Conservation (phyloP, 2,797 vertebrate genomes). For the Muraenolepis orangiensis region DNA sequence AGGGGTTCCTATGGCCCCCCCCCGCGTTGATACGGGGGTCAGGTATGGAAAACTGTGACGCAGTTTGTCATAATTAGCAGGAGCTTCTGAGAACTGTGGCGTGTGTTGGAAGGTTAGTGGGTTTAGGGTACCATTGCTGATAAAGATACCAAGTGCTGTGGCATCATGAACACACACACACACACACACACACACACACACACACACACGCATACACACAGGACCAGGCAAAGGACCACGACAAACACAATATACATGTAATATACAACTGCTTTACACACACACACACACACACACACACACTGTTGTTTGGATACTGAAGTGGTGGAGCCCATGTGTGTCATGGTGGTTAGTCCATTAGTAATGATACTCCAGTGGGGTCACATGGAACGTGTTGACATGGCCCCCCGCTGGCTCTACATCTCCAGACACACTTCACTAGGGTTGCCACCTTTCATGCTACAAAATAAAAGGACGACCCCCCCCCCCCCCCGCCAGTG, state of each 20-base stretch:
- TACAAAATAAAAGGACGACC: no score
- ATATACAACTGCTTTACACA: no score
- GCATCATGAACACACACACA: constrained; percentile 13
- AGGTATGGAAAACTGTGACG: neutral
- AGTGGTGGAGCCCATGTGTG: constrained; percentile 29
- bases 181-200: neutral
- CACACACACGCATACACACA: neutral
- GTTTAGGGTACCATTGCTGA: constrained; percentile 21
- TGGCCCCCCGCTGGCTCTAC: constrained; percentile 28
- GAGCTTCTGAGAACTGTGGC: neutral
- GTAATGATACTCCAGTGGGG: constrained; percentile 40
- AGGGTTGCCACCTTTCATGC: no score
- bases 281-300: constrained; percentile 7
- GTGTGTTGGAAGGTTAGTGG: no score
- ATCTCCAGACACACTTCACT: neutral
- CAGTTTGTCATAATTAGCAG: neutral
- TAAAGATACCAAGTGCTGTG: constrained; percentile 30
- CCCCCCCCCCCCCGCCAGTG: no score
- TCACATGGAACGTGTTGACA: constrained; percentile 57
- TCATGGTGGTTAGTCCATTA: constrained; percentile 38
- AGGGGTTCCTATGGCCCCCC: neutral
- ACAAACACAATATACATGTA: no score
- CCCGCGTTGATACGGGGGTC: neutral
- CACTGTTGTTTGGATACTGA: constrained; percentile 58
- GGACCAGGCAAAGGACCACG: neutral